Evolutionary conservation across 2,113 vertebrate genomes (phyloP), one percentile per base, ranked within the genome.

Genomic region (Atractosteus spatula): DNA sequence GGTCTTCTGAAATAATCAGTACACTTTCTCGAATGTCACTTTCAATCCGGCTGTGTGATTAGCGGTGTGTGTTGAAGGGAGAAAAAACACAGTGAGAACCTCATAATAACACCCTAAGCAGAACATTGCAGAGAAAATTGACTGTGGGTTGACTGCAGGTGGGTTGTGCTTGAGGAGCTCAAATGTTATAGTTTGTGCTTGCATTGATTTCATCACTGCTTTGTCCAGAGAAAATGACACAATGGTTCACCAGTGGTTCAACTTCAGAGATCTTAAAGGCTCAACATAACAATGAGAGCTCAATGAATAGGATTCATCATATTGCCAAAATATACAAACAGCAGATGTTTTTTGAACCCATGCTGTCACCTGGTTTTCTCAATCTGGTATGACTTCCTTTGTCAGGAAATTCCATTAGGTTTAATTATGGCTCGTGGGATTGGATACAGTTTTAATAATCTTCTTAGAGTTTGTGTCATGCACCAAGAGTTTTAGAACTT

Each of bases 271-370:
- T 79, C 81, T 66, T 76, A 83, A 70, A 71, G 63, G 44, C 61
- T 43, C 12, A 13, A 42, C 55, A 41, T 61, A 45, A 71, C 72
- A 67, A 69, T 45, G 73, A 70, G 17, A n/a, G 13, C 69, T n/a
- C 62, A 13, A 16, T 68, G 44, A 29, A 62, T 3, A 5, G 68
- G 67, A 55, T 55, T 42, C 8, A 10, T 43, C 74, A 70, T 79
- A 68, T 78, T 74, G 64, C 45, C 13, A 55, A 55, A 68, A 79
- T 68, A 71, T 65, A 65, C 72, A 71, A 69, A 79, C 17, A 71
- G 71, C 82, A 79, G 81, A 79, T 80, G 79, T 72, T 62, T 51
- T 71, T 64, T 78, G 68, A 42, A 74, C 72, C 45, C 6, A 55
- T 55, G 56, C 41, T 41, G 47, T 44, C 64, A 41, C 56, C 17